Percentiles rank a stretch among this genome's conserved stretches.
Conservation (phyloP, 2,113 vertebrate species). For the Microtus ochrogaster region DNA sequence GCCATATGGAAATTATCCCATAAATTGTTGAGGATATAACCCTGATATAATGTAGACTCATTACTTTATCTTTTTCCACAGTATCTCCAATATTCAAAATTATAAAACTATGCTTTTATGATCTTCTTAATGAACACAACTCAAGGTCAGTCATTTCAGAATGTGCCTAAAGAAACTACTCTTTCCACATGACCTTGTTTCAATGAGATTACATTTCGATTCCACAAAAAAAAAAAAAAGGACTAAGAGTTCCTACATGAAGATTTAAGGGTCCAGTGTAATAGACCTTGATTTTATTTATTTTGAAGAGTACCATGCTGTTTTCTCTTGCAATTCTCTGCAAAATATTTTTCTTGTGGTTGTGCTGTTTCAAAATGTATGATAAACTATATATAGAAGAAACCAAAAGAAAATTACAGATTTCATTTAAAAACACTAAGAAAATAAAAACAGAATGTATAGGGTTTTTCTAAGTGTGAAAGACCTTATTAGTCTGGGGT, state of each 20-base stretch:
- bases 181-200: neutral
- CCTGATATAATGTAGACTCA: neutral
- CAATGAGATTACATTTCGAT: constrained; percentile 33
- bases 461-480: constrained; percentile 34
- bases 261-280: neutral
- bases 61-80: neutral
- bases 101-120: neutral
- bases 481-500: neutral
- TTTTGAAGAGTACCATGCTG: neutral
- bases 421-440: constrained; percentile 46
- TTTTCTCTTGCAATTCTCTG: neutral
- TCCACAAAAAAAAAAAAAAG: neutral
- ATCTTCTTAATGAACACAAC: neutral
- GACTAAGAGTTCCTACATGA: neutral
- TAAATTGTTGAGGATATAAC: neutral
- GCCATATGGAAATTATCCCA: neutral
- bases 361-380: constrained; percentile 13
- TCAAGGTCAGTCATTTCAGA: neutral
- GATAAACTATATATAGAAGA: neutral
- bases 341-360: neutral
- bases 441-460: constrained; percentile 27
- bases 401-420: neutral
- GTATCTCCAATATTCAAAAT: constrained; percentile 13
- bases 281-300: constrained; percentile 13
- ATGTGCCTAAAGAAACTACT: neutral